Conservation (phyloP, 2,797 vertebrate species). For the Sebastes steindachneri region DNA sequence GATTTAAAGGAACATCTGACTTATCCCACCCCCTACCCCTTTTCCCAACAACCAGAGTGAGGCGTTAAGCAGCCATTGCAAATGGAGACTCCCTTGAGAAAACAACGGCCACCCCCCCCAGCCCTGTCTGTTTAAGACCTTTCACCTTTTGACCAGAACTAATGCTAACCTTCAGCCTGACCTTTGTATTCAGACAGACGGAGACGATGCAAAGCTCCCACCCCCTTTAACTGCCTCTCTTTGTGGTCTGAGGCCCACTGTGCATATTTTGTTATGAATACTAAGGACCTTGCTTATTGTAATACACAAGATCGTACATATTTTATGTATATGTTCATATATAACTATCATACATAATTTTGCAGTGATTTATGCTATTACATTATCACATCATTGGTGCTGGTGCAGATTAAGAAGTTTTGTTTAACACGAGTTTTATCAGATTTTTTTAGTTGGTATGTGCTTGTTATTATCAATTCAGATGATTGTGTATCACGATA, state of each 20-base stretch:
- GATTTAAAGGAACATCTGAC: constrained; percentile 7
- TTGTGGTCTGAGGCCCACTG: constrained; percentile 13
- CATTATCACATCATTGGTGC: not conserved
- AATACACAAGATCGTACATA: not conserved
- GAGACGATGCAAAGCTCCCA: constrained; percentile 22
- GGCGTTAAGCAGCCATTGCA: constrained; percentile 27
- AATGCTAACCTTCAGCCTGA: constrained; percentile 57
- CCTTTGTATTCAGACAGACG: constrained; percentile 59
- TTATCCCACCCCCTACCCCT: not conserved
- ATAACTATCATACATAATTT: not conserved
- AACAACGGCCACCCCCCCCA: constrained; percentile 23
- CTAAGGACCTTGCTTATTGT: not conserved
- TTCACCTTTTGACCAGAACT: constrained; percentile 64
- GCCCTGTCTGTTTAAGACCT: constrained; percentile 55
- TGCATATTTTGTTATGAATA: constrained; percentile 33
- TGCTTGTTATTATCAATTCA: too few species aligned
- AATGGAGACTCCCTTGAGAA: constrained; percentile 55
- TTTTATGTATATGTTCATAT: too few species aligned
- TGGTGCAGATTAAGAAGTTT: too few species aligned
- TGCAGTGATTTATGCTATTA: not conserved
- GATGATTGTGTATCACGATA: too few species aligned
- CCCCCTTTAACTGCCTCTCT: constrained; percentile 8
- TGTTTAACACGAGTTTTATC: too few species aligned
- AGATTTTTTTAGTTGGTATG: too few species aligned
- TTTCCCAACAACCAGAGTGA: not conserved